Percentiles rank a stretch among this genome's conserved stretches.
Evolutionary conservation across 1,140 invertebrate genomes (phyloP).

Genomic region (Rhopalosiphum padi): DNA sequence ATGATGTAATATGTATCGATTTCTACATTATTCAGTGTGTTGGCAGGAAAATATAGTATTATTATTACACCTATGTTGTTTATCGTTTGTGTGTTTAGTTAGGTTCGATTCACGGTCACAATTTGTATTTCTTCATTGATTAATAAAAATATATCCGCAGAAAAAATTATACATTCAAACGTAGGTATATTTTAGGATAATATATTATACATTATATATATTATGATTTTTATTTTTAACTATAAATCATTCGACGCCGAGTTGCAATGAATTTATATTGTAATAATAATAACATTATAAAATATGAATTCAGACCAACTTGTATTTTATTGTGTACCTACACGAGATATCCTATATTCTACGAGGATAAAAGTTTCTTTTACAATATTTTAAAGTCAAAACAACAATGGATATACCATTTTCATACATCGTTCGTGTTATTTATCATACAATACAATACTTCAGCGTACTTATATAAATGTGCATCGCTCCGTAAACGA

Average conservation of each 20-base stretch:
- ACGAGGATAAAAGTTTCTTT: not conserved
- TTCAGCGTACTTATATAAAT: not conserved
- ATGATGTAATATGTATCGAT: no score
- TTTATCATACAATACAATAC: not conserved
- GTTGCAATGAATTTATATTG: not conserved
- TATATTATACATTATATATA: not conserved
- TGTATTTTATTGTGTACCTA: not conserved
- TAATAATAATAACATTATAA: slow-evolving; percentile 15
- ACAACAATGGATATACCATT: slow-evolving; percentile 12
- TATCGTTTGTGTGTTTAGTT: not conserved
- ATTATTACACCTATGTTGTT: not conserved
- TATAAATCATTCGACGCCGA: not conserved
- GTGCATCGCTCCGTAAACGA: not conserved
- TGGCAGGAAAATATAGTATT: not conserved
- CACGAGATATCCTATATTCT: not conserved
- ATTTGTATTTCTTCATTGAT: not conserved
- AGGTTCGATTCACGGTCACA: not conserved
- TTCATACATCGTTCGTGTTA: not conserved
- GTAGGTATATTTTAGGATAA: not conserved
- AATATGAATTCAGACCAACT: not conserved
- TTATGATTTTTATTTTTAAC: not conserved
- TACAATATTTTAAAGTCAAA: not conserved
- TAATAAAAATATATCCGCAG: not conserved
- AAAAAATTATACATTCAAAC: not conserved
- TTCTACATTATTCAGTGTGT: not conserved